Evolutionary conservation across 2,113 vertebrate genomes (phyloP).

Genomic region (Suricata suricatta): DNA sequence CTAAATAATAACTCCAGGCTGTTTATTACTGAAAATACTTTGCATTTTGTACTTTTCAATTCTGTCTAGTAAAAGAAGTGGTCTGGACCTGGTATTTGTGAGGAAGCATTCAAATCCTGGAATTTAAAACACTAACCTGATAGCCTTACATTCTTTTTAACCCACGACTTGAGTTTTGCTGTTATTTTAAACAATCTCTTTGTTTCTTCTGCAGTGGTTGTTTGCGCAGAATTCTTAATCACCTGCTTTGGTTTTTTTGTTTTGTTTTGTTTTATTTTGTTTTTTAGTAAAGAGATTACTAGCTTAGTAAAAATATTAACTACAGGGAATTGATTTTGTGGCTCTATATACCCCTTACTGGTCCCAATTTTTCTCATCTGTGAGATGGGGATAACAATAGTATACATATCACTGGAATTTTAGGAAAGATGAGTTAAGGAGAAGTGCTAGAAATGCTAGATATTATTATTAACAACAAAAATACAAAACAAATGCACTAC

Average conservation of each 20-base stretch:
- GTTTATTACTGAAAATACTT: background rate
- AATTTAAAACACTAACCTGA: background rate
- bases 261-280: background rate
- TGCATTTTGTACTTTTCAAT: background rate
- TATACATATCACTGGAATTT: background rate
- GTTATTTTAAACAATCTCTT: background rate
- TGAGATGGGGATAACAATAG: background rate
- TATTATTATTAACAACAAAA: conserved; percentile 2
- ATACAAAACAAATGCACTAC: background rate
- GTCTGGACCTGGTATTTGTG: background rate
- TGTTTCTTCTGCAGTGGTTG: background rate
- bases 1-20: conserved; percentile 5
- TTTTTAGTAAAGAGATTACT: background rate
- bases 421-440: background rate
- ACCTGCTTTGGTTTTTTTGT: background rate
- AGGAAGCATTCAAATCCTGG: background rate
- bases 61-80: background rate
- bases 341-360: background rate
- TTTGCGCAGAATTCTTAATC: background rate
- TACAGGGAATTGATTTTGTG: background rate
- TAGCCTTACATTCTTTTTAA: background rate
- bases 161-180: background rate
- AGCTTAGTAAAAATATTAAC: background rate
- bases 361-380: background rate
- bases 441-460: background rate